These are phyloP conservation scores for Ammodytes dubius DNA, from an alignment of 2,113 vertebrate genomes.

Conservation along the genomic window DNA sequence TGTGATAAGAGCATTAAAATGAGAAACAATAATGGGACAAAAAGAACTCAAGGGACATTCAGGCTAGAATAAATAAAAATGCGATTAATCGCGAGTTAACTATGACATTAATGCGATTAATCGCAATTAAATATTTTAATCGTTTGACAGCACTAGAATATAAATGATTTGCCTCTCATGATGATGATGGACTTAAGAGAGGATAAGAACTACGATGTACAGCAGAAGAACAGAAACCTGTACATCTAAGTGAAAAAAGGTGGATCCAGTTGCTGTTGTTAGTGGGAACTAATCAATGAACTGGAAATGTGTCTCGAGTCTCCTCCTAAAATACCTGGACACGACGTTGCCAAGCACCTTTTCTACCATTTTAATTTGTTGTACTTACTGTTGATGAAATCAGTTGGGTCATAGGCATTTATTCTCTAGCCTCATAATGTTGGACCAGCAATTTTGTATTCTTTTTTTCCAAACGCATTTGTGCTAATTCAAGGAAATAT, in stretches of 20 bases:
- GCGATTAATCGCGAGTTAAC: too few relatives aligned
- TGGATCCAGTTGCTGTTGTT: constrained; percentile 21
- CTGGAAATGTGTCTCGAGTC: constrained; percentile 34
- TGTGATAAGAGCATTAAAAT: too few relatives aligned
- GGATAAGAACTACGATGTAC: neutral
- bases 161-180: neutral
- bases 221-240: neutral
- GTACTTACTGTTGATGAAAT: constrained; percentile 49
- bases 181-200: neutral
- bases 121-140: too few relatives aligned
- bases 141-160: too few relatives aligned
- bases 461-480: constrained; percentile 39
- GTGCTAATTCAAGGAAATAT: constrained; percentile 69
- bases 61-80: too few relatives aligned
- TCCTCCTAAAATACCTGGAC: constrained; percentile 56
- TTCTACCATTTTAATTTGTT: constrained; percentile 79
- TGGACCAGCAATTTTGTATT: constrained; percentile 41
- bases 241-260: constrained; percentile 1
- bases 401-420: constrained; percentile 47
- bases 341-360: constrained; percentile 84
- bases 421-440: constrained; percentile 40
- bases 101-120: too few relatives aligned
- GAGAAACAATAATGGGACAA: too few relatives aligned
- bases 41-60: too few relatives aligned
- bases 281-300: constrained; percentile 31